A percentile compares a stretch with the other conserved stretches of the same genome.
phyloP scores from a whole-genome alignment of 2,888 invertebrate genomes.

The Oxystoma pomonae region DNA sequence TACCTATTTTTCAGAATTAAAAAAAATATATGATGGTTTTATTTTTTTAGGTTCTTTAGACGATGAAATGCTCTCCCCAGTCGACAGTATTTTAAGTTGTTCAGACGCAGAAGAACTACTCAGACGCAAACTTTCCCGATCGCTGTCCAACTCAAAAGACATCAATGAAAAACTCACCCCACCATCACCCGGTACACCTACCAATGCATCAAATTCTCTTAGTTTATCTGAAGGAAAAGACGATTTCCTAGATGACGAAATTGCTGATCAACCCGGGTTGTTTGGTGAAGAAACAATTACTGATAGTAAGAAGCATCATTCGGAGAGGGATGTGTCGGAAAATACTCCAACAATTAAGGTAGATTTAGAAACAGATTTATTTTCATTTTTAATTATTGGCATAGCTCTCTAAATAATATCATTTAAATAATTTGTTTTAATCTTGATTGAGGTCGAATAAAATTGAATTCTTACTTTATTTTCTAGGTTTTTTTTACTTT shows the following conservation, averaged over 20 bases:
- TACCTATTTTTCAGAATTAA: too few species aligned
- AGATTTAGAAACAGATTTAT: too few species aligned
- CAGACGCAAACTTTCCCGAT: conserved; percentile 37
- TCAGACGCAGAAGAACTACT: conserved; percentile 57
- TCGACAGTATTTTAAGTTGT: conserved; percentile 70
- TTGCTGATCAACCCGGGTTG: conserved; percentile 84
- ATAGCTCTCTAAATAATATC: too few species aligned
- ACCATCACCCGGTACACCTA: conserved; percentile 69
- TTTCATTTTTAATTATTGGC: too few species aligned
- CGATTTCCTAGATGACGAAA: conserved; percentile 86
- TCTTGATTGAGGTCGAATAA: too few species aligned
- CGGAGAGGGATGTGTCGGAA: conserved; percentile 38
- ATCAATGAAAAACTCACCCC: conserved; percentile 44
- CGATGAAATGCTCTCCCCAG: conserved; percentile 69
- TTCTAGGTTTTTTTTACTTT: too few species aligned
- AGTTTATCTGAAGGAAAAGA: conserved; percentile 76
- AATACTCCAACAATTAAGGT: conserved; percentile 35
- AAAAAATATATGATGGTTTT: too few species aligned
- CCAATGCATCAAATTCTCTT: conserved; percentile 70
- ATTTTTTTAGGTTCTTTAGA: conserved; percentile 64
- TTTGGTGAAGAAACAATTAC: conserved; percentile 59
- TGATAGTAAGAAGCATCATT: background rate
- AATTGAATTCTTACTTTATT: too few species aligned
- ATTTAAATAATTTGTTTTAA: too few species aligned
- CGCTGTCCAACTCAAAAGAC: conserved; percentile 52